Percentiles rank a stretch among this genome's conserved stretches.
Conservation (phyloP, 1,140 invertebrate genomes). For the Drosophila tsacasi region DNA sequence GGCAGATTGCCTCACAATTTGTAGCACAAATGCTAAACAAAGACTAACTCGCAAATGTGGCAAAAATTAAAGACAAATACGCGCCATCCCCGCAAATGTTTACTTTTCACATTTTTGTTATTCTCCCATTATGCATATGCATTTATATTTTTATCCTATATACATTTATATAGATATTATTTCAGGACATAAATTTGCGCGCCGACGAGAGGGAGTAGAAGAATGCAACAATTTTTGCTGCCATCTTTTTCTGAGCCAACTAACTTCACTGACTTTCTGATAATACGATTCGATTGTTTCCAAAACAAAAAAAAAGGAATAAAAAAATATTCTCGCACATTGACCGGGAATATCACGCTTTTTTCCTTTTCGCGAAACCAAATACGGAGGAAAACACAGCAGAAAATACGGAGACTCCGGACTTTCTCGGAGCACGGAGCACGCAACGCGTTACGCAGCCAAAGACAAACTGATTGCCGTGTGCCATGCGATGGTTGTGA, state of each 20-base stretch:
- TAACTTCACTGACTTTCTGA: constrained; percentile 18
- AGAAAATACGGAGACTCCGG: constrained; percentile 25
- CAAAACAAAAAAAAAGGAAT: neutral
- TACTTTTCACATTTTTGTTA: constrained; percentile 19
- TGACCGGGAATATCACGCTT: constrained; percentile 10
- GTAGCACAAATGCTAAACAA: constrained; percentile 21
- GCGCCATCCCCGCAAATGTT: constrained; percentile 10
- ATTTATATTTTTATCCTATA: neutral
- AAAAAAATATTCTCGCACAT: constrained; percentile 13
- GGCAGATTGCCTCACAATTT: constrained; percentile 35
- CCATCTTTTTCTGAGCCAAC: neutral
- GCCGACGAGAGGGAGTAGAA: constrained; percentile 2
- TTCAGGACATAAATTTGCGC: constrained; percentile 7
- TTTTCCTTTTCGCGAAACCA: constrained; percentile 10
- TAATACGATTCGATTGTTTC: constrained; percentile 1
- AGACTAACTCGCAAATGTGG: constrained; percentile 2
- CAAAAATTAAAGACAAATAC: constrained; percentile 30
- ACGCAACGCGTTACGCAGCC: constrained; percentile 80
- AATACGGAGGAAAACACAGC: constrained; percentile 11
- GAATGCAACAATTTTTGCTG: constrained; percentile 27
- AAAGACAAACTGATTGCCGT: constrained; percentile 83
- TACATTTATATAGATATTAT: neutral
- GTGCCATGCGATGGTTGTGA: constrained; percentile 77
- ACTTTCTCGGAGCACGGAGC: constrained; percentile 46
- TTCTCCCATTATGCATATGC: neutral